Evolutionary conservation across 2,888 invertebrate genomes (phyloP).

Genomic region (Meghimatium bilineatum): DNA sequence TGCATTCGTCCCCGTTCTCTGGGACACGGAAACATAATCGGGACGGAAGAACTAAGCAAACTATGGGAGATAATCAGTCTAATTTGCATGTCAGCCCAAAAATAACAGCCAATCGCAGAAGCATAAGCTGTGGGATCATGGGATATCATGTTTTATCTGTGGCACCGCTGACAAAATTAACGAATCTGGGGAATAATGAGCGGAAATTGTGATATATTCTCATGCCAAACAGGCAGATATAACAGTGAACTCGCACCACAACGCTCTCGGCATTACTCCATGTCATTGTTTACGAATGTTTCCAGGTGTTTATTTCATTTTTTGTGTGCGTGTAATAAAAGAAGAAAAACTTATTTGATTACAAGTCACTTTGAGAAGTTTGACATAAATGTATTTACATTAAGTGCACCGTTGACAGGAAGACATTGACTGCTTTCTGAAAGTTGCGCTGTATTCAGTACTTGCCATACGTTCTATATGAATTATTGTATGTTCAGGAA

Average conservation of each 20-base stretch:
- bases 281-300: background rate
- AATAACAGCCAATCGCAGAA: slow-evolving; percentile 20
- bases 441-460: too few relatives aligned
- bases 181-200: slow-evolving; percentile 33
- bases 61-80: slow-evolving; percentile 35
- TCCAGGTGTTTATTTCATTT: background rate
- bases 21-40: background rate
- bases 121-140: slow-evolving; percentile 31
- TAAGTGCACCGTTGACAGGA: background rate
- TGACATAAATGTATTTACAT: too few relatives aligned
- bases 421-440: too few relatives aligned
- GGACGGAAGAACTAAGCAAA: background rate
- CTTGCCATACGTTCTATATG: too few relatives aligned
- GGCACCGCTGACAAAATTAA: slow-evolving; percentile 33
- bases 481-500: too few relatives aligned
- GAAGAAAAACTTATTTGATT: too few relatives aligned
- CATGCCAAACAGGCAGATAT: slow-evolving; percentile 21
- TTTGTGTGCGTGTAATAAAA: too few relatives aligned
- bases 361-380: too few relatives aligned
- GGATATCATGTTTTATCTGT: slow-evolving; percentile 39
- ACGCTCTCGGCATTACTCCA: background rate
- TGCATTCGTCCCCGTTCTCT: background rate
- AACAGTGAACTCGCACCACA: background rate
- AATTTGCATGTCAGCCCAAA: slow-evolving; percentile 40
- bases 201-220: slow-evolving; percentile 25